Evolutionary conservation across 2,113 vertebrate species (phyloP).

Genomic region (Melanocharis versteri): DNA sequence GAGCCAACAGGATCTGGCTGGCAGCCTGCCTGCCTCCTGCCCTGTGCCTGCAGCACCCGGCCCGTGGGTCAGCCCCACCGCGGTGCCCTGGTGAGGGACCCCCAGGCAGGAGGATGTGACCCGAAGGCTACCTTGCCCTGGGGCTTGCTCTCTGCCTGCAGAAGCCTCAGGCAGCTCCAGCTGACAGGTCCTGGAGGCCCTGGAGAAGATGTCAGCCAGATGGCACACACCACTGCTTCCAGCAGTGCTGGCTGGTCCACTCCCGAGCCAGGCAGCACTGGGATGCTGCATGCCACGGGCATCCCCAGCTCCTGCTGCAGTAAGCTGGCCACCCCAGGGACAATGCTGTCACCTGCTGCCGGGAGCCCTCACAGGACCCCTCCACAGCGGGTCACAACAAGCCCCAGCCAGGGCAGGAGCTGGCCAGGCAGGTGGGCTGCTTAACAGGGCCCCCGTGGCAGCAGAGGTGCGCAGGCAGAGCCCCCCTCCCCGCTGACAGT

Average conservation of each 20-base stretch:
- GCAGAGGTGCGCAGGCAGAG: neutral
- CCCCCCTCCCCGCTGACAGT: fast-evolving
- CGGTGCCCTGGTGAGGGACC: fast-evolving
- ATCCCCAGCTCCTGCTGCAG: neutral
- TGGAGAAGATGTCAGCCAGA: neutral
- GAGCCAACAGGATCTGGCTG: neutral
- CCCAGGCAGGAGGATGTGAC: neutral
- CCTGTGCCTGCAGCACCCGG: neutral
- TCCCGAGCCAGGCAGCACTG: neutral
- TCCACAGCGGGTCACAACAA: neutral
- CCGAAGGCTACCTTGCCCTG: fast-evolving
- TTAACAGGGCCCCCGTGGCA: neutral
- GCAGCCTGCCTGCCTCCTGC: neutral
- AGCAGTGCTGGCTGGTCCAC: neutral
- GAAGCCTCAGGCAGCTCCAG: neutral
- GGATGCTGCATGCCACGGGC: fast-evolving
- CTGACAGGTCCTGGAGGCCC: neutral
- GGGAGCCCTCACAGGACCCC: fast-evolving
- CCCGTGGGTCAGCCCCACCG: neutral
- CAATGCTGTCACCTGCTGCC: fast-evolving
- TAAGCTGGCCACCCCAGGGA: neutral
- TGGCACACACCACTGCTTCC: neutral
- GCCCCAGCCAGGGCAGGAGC: neutral
- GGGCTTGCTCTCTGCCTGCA: neutral
- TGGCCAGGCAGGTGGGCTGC: neutral